Conservation (phyloP, 2,888 invertebrate species). For the Lottia gigantea region DNA sequence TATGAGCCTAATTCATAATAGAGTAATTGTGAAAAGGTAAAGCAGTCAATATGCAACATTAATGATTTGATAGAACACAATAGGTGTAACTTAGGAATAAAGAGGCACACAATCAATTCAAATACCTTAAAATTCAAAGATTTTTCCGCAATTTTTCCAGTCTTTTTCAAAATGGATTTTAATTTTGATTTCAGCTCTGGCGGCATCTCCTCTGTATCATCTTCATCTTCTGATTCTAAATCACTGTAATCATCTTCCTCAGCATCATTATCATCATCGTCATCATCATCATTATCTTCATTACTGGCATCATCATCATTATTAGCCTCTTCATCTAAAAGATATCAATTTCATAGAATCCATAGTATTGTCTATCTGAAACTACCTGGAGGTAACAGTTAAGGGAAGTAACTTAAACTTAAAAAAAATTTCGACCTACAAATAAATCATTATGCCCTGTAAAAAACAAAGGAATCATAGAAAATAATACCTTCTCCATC, state of each 20-base stretch:
- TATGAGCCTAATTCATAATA: background rate
- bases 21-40: too few relatives aligned
- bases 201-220: slow-evolving; percentile 61
- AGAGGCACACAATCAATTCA: background rate
- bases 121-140: background rate
- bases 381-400: too few relatives aligned
- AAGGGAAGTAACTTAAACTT: too few relatives aligned
- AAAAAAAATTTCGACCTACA: too few relatives aligned
- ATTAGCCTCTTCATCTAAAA: slow-evolving; percentile 14
- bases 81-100: too few relatives aligned
- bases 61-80: too few relatives aligned
- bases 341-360: too few relatives aligned
- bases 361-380: too few relatives aligned
- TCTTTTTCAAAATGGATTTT: slow-evolving; percentile 33
- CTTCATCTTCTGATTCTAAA: slow-evolving; percentile 45
- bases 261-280: slow-evolving; percentile 22
- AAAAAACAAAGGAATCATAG: too few relatives aligned
- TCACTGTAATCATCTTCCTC: slow-evolving; percentile 38
- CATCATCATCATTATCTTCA: slow-evolving; percentile 36
- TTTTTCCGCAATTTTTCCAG: background rate
- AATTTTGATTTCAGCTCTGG: slow-evolving; percentile 13
- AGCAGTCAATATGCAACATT: too few relatives aligned
- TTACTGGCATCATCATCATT: slow-evolving; percentile 27
- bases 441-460: too few relatives aligned
- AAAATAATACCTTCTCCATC: slow-evolving; percentile 10